Evolutionary conservation across 92 coral and sea anemone species (phyloP).

Genomic region (Paramuricea clavata): DNA sequence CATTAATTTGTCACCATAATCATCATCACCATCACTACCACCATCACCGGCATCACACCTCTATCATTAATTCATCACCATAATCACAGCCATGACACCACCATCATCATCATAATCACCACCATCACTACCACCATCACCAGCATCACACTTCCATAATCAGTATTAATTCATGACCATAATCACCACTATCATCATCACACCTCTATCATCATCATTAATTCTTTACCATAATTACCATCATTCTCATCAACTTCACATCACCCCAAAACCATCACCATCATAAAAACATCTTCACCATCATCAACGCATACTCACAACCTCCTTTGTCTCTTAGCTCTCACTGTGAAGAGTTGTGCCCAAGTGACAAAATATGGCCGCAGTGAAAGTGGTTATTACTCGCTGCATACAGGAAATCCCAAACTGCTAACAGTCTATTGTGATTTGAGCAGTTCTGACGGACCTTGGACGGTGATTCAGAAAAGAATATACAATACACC

Average conservation of each 20-base stretch:
- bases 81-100: too few species aligned
- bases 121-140: neutral
- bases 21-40: too few species aligned
- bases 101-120: neutral
- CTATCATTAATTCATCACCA: too few species aligned
- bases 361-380: constrained; percentile 36
- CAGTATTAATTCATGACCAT: neutral
- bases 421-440: constrained; percentile 30
- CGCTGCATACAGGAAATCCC: neutral
- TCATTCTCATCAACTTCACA: too few species aligned
- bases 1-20: too few species aligned
- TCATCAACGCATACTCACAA: neutral
- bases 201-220: too few species aligned
- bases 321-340: neutral
- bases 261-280: too few species aligned
- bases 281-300: neutral
- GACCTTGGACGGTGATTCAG: constrained; percentile 71
- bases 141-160: neutral
- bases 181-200: neutral
- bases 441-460: constrained; percentile 64
- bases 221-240: too few species aligned
- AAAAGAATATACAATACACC: constrained; percentile 26
- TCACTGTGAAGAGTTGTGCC: neutral
- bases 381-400: constrained; percentile 50
- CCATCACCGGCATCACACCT: too few species aligned